Conservation (phyloP, 37 sponge, comb jelly and placozoan genomes). For the Agelas oroides region DNA sequence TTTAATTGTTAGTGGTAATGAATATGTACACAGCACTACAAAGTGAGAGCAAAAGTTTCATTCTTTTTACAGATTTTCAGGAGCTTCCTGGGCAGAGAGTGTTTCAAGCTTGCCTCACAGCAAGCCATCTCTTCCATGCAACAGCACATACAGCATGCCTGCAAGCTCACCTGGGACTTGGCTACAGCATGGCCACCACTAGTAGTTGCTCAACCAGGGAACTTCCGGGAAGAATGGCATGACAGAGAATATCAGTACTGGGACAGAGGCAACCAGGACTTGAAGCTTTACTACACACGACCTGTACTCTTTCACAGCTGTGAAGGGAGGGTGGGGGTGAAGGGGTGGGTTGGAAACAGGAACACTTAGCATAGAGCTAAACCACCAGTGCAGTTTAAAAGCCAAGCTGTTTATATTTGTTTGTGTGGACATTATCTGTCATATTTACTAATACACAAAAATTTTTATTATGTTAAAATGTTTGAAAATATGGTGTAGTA, state of each 20-base stretch:
- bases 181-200: constrained; percentile 44
- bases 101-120: neutral
- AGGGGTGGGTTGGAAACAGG: constrained; percentile 70
- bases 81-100: constrained; percentile 36
- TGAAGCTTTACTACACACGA: constrained; percentile 42
- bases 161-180: constrained; percentile 35
- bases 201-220: constrained; percentile 19
- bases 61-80: constrained; percentile 42
- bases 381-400: too few relatives aligned
- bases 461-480: too few relatives aligned
- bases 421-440: too few relatives aligned
- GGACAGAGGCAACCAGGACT: constrained; percentile 12
- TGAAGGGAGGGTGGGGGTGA: constrained; percentile 52
- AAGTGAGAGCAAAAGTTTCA: too few relatives aligned
- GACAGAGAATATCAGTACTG: constrained; percentile 66
- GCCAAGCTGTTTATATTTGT: too few relatives aligned
- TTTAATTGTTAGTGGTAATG: too few relatives aligned
- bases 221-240: constrained; percentile 55
- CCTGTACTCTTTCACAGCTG: constrained; percentile 59
- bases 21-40: too few relatives aligned
- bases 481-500: too few relatives aligned
- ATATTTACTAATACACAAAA: too few relatives aligned
- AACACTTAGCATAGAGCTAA: too few relatives aligned
- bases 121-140: constrained; percentile 8
- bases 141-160: constrained; percentile 40